Evolutionary conservation across 2,888 invertebrate species (phyloP).

Genomic region (Barypeithes pellucidus): DNA sequence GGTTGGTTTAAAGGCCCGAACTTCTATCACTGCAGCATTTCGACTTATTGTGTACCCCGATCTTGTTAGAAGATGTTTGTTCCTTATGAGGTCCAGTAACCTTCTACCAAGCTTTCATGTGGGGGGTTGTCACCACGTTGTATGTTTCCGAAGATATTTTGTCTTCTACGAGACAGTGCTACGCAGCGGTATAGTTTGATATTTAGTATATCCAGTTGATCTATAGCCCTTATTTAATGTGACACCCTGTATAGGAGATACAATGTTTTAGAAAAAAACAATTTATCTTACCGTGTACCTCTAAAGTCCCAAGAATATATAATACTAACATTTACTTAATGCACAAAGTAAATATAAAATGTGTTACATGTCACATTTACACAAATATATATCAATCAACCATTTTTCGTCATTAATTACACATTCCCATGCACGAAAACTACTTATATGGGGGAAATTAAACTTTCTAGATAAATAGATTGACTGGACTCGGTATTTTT

Average conservation of each 20-base stretch:
- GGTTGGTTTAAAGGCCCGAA: too few relatives aligned
- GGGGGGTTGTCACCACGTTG: too few relatives aligned
- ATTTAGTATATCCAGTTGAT: too few relatives aligned
- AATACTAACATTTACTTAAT: not conserved
- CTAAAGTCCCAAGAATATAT: not conserved
- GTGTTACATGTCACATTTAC: constrained; percentile 4
- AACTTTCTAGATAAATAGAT: not conserved
- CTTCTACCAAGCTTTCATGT: too few relatives aligned
- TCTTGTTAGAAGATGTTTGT: too few relatives aligned
- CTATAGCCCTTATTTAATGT: too few relatives aligned
- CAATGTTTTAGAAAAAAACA: not conserved
- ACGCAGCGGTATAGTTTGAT: too few relatives aligned
- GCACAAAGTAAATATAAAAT: not conserved
- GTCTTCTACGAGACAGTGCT: too few relatives aligned
- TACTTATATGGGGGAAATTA: not conserved
- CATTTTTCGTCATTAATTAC: not conserved
- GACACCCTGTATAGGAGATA: not conserved
- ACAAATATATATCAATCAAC: not conserved
- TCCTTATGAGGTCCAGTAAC: too few relatives aligned
- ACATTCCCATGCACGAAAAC: not conserved
- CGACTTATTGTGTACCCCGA: too few relatives aligned
- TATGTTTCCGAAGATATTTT: too few relatives aligned
- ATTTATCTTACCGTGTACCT: not conserved
- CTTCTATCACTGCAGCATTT: too few relatives aligned
- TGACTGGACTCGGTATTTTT: not conserved